Percentiles rank a stretch among this genome's conserved stretches.
These are phyloP conservation scores for Crocodylus rhombifer DNA, from an alignment of 2,797 vertebrate genomes.

Conservation along the genomic window DNA sequence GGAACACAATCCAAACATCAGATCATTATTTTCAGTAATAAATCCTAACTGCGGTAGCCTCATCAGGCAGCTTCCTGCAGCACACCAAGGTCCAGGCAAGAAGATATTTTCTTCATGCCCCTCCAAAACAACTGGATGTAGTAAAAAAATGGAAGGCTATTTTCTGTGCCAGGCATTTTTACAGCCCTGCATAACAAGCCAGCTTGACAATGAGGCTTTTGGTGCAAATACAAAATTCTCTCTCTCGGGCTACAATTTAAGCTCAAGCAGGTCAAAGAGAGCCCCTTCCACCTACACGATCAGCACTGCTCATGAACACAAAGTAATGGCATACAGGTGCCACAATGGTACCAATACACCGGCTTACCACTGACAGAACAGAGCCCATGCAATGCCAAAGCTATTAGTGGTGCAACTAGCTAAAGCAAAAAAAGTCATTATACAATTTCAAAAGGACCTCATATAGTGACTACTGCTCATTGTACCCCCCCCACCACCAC, in stretches of 20 bases:
- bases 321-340: neutral
- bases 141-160: neutral
- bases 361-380: constrained; percentile 47
- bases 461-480: constrained; percentile 62
- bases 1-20: neutral
- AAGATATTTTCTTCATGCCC: accelerated
- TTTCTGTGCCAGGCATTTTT: neutral
- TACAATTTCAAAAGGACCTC: constrained; percentile 16
- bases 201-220: neutral
- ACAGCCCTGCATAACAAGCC: neutral
- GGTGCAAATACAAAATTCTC: neutral
- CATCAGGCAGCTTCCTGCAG: neutral
- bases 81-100: accelerated
- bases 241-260: neutral
- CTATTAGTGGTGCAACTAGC: constrained; percentile 64
- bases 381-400: constrained; percentile 60
- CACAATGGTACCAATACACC: neutral
- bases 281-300: neutral
- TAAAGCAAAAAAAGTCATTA: constrained; percentile 38
- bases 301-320: neutral
- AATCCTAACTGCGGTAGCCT: constrained; percentile 27
- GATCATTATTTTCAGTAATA: constrained; percentile 65
- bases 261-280: neutral
- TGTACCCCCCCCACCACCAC: constrained; percentile 30
- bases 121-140: neutral